Conservation (phyloP, 2,888 invertebrate genomes). For the Eristalis pertinax region DNA sequence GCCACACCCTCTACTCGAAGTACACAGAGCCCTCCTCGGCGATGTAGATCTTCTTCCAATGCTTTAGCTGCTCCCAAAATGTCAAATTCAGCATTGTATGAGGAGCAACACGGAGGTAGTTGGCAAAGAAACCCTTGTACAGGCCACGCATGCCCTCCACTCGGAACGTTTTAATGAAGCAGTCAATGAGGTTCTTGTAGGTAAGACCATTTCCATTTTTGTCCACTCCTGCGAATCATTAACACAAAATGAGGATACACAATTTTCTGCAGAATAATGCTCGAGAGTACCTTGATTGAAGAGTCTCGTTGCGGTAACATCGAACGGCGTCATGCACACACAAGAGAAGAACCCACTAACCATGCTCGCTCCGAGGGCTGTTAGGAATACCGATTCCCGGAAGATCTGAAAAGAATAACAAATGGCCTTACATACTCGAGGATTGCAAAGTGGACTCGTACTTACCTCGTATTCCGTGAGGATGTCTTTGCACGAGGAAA, state of each 20-base stretch:
- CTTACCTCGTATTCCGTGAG: slow-evolving; percentile 76
- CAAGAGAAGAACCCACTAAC: slow-evolving; percentile 90
- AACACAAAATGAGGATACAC: neutral
- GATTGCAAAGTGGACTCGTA: slow-evolving; percentile 33
- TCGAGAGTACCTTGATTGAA: slow-evolving; percentile 90
- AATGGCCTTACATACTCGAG: neutral
- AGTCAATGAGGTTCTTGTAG: slow-evolving; percentile 89
- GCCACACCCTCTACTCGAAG: slow-evolving; percentile 44
- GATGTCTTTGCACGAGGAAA: slow-evolving; percentile 85
- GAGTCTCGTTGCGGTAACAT: slow-evolving; percentile 92
- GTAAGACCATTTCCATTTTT: slow-evolving; percentile 84
- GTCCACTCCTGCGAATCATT: slow-evolving; percentile 83
- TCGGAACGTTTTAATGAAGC: slow-evolving; percentile 88
- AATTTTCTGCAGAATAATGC: neutral
- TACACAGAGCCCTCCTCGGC: slow-evolving; percentile 72
- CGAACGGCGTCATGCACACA: slow-evolving; percentile 91
- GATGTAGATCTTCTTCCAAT: slow-evolving; percentile 73
- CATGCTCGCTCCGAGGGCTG: slow-evolving; percentile 87
- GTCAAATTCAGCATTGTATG: slow-evolving; percentile 90
- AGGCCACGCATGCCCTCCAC: slow-evolving; percentile 90
- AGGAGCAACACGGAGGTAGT: slow-evolving; percentile 89
- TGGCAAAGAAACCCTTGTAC: slow-evolving; percentile 90
- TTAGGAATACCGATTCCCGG: slow-evolving; percentile 82
- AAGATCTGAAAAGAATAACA: slow-evolving; percentile 74
- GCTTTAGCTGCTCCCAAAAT: slow-evolving; percentile 86